Evolutionary conservation across 2,888 invertebrate genomes (phyloP), one percentile per base, ranked within the genome.

Genomic region (Ormyrus labotus): DNA sequence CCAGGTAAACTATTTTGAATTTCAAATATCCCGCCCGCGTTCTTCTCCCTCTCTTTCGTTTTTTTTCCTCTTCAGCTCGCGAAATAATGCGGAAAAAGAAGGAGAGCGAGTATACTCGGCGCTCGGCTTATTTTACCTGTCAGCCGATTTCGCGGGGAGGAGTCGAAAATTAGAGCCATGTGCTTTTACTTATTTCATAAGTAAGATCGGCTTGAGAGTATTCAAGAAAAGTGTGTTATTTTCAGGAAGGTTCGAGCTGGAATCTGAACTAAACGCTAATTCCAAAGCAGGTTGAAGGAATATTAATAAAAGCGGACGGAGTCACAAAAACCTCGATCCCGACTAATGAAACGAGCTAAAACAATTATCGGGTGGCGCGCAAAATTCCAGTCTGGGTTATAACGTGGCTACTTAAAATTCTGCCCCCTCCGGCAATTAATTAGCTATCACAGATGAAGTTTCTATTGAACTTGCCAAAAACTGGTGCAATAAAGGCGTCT

Each of bases 1-100:
- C 58, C 82, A 83, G 86, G 85, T 86, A 86, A 87, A 86, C 86
- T 87, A 84, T 86, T 87, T 86, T 87, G 86, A 86, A 87, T 85
- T 88, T 87, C 86, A 87, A 87, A 88, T 88, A 75, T 71, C 51
- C 34, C 79, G 77, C 11, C 2, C 57, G 53, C 50, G 48, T 34
- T 34, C 45, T 53, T 2, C 55, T 73, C 9, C 50, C 19, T 53
- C 11, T 63, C 50, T 51, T 7, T 55, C 19, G 34, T 34, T 34
- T 34, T 34, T 50, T 50, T 67, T 50, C n/a, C 13, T 10, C 57
- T 6, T 34, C 34, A 0, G 4, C 34, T 65, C 34, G 9, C 79
- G 81, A 85, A 85, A 85, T 83, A 85, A 84, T 81, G 58, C 51
- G 51, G 50, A 55, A 63, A 69, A 77, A 75, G 19, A 63, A 48